Evolutionary conservation across 2,888 invertebrate species (phyloP).

Genomic region (Cepaea hortensis): DNA sequence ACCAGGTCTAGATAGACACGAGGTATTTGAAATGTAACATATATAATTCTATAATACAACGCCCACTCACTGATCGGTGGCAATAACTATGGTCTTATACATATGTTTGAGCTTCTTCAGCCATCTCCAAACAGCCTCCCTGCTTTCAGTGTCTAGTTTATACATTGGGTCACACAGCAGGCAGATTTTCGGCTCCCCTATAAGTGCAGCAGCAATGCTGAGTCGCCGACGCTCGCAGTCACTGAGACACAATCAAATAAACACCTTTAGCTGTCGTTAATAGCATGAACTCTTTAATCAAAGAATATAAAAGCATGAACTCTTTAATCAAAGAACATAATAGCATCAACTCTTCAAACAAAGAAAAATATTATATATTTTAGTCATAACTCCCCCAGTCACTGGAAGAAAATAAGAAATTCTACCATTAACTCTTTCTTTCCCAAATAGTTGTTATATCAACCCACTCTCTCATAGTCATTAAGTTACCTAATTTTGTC

Average conservation of each 20-base stretch:
- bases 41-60: not conserved
- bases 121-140: conserved; percentile 13
- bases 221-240: conserved; percentile 9
- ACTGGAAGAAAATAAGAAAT: too few species aligned
- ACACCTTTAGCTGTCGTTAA: not conserved
- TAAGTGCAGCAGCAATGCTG: conserved; percentile 14
- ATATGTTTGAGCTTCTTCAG: not conserved
- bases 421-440: too few species aligned
- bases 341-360: too few species aligned
- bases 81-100: conserved; percentile 15
- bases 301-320: not conserved
- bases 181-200: conserved; percentile 21
- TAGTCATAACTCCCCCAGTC: too few species aligned
- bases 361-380: too few species aligned
- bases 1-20: too few species aligned
- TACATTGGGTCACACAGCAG: conserved; percentile 17
- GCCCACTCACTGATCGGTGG: not conserved
- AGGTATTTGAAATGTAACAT: too few species aligned
- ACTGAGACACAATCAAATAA: not conserved
- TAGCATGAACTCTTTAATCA: not conserved
- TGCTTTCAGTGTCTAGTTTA: conserved; percentile 12
- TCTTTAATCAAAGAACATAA: too few species aligned
- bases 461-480: too few species aligned
- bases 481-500: too few species aligned
- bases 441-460: too few species aligned